Evolutionary conservation across 2,113 vertebrate species (phyloP).

Genomic region (Penelope pileata): DNA sequence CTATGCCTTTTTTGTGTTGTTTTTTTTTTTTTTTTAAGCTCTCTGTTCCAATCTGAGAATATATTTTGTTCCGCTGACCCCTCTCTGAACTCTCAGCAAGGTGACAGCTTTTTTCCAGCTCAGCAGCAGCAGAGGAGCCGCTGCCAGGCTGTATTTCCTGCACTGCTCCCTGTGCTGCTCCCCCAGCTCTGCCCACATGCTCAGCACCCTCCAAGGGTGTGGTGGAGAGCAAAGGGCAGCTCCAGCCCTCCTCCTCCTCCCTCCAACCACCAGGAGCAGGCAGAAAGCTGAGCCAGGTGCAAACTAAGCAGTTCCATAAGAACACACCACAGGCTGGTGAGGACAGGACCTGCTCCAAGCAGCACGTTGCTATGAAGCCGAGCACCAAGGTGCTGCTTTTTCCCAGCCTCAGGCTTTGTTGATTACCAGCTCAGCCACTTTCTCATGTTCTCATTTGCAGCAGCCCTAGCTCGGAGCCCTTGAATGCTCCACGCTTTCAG

Average conservation of each 20-base stretch:
- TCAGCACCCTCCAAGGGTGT: no score
- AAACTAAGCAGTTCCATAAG: not conserved
- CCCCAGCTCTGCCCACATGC: not conserved
- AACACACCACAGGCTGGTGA: accelerated
- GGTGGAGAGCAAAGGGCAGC: not conserved
- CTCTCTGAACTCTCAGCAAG: conserved; percentile 1
- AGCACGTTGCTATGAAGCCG: accelerated
- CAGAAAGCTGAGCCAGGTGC: not conserved
- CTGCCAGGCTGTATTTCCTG: not conserved
- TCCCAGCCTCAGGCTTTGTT: not conserved
- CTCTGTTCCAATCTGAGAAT: not conserved
- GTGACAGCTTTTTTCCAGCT: conserved; percentile 38
- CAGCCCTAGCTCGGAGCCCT: not conserved
- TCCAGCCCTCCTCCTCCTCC: not conserved
- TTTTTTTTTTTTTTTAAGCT: not conserved
- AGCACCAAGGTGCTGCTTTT: accelerated
- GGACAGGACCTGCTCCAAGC: not conserved
- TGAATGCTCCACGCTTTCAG: not conserved
- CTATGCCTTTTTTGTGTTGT: no score
- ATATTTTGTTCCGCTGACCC: not conserved
- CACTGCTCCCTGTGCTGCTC: not conserved
- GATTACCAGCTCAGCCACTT: not conserved
- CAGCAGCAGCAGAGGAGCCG: not conserved
- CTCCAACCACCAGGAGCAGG: not conserved
- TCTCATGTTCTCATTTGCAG: not conserved